A percentile compares a stretch with the other conserved stretches of the same genome.
phyloP scores from a whole-genome alignment of 2,113 vertebrate genomes.

The Sceloporus tristichus region DNA sequence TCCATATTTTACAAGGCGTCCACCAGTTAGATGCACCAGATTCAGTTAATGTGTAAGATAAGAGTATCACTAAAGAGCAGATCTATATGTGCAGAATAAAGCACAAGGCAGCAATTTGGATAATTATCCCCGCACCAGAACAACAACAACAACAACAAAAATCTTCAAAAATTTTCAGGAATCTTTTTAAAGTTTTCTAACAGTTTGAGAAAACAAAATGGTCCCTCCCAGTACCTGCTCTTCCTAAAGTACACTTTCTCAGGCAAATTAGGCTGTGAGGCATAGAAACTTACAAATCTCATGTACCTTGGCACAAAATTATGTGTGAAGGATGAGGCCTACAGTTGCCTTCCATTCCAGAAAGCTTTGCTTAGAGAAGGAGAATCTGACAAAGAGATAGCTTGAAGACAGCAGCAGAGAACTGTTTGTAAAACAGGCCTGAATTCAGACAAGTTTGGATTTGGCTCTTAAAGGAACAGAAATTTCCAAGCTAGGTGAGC shows the following conservation, averaged over 20 bases:
- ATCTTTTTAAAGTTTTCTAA: too few relatives aligned
- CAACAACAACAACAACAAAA: too few relatives aligned
- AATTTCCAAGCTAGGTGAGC: background rate
- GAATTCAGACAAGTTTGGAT: background rate
- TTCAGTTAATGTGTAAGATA: background rate
- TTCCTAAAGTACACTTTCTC: background rate
- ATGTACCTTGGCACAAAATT: background rate
- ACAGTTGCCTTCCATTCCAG: background rate
- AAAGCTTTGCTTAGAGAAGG: background rate
- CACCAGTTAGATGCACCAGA: background rate
- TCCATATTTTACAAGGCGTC: conserved; percentile 7
- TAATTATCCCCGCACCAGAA: too few relatives aligned
- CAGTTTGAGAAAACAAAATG: background rate
- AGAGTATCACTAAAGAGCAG: background rate
- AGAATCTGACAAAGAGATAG: background rate
- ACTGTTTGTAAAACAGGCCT: background rate
- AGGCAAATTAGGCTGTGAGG: background rate
- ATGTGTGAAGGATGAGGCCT: background rate
- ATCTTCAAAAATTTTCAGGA: too few relatives aligned
- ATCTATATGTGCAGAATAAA: background rate
- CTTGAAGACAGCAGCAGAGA: background rate
- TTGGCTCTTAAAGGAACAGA: too few relatives aligned
- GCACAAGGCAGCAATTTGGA: background rate
- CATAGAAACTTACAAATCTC: background rate
- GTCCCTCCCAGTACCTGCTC: too few relatives aligned